Percentiles rank a stretch among this genome's conserved stretches.
These are phyloP conservation scores for Beaufortia kweichowensis DNA, from an alignment of 2,113 vertebrate species.

Conservation along the genomic window DNA sequence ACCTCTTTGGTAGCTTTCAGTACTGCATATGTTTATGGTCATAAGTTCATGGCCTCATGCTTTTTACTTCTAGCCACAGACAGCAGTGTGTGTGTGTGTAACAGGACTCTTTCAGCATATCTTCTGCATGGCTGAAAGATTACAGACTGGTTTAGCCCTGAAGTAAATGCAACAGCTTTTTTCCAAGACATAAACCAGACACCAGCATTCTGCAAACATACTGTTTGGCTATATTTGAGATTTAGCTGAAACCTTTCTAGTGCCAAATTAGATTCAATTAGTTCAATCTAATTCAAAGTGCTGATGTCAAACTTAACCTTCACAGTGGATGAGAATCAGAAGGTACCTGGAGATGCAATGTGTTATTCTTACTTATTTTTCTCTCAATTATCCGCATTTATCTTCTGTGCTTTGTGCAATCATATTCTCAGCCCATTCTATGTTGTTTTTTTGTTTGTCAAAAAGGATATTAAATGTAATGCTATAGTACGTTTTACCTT, in stretches of 20 bases:
- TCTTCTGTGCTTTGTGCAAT: no score
- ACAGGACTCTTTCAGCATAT: not conserved
- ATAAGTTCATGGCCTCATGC: not conserved
- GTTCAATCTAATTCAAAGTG: not conserved
- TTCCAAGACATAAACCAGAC: slow-evolving; percentile 12
- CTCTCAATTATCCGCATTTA: no score
- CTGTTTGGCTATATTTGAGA: not conserved
- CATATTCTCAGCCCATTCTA: no score
- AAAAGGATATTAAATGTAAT: no score
- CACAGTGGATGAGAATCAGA: not conserved
- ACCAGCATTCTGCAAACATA: not conserved
- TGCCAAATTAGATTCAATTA: not conserved
- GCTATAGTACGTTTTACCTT: no score
- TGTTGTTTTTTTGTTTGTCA: no score
- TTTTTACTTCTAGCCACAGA: slow-evolving; percentile 6
- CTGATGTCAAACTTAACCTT: not conserved
- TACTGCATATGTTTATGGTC: not conserved
- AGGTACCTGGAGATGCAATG: no score
- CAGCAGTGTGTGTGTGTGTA: not conserved
- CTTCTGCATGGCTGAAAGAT: slow-evolving; percentile 46
- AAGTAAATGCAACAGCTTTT: not conserved
- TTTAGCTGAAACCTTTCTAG: not conserved
- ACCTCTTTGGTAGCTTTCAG: not conserved
- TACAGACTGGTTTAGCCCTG: not conserved
- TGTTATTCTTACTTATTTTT: no score